Evolutionary conservation across 2,888 invertebrate species (phyloP), one percentile per base, ranked within the genome.

Genomic region (Empis stercorea): DNA sequence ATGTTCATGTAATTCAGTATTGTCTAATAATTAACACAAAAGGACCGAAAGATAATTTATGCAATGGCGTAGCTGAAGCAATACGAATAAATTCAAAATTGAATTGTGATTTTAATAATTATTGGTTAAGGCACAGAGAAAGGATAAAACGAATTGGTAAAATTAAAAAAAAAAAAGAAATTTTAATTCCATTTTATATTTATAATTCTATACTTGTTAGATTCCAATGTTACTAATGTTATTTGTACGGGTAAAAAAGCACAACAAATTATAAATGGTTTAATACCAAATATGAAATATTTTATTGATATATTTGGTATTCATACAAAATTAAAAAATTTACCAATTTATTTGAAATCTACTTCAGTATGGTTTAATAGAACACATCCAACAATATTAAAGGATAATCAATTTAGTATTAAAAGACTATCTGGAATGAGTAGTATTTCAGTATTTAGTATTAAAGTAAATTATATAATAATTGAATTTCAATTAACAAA

Each of bases 371-470:
- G 59, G 52, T 69, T 69, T 48, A 67, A 66, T 51, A 60, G 66
- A 14, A 64, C 72, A 1, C 68, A 66, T 48, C 68, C 68, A 1
- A 53, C 57, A 13, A 49, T 57, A 2, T 59, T 76, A 16, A 67
- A 70, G 42, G 74, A 76, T 51, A 74, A 75, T 43, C 68, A 63
- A 51, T 61, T 73, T 2, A 63, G 62, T 2, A 69, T 69, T 49
- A 70, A 73, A 3, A 74, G 73, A 59, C 65, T 78, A 43, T 69
- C 68, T 6, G 71, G 71, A 27, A 58, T 72, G 46, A 73, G 73
- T 52, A 75, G 75, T 20, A 71, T 71, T 44, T 73, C 72, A 15
- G 69, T 73, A 34, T 76, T 75, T 54, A 71, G 73, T 56, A 76
- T 71, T 57, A 78, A 76, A 70, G 76, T 76, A 61, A 47, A 51